Conservation (phyloP, 1,140 invertebrate species). For the Euura lappo region DNA sequence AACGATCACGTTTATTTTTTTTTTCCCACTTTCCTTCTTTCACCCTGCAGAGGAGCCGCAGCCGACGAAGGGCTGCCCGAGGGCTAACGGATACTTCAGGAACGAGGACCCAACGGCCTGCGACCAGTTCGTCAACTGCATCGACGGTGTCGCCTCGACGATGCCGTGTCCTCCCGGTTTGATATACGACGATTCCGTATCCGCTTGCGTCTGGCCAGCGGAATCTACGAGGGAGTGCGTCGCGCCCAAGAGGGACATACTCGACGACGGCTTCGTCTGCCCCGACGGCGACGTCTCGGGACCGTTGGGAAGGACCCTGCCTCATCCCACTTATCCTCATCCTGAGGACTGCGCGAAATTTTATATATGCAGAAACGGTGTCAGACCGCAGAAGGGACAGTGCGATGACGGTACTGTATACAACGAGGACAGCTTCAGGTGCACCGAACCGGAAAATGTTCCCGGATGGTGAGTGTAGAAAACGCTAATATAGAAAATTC, state of each 20-base stretch:
- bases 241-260: slow-evolving; percentile 69
- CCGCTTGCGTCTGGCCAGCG: slow-evolving; percentile 77
- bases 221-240: slow-evolving; percentile 69
- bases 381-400: slow-evolving; percentile 76
- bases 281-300: slow-evolving; percentile 74
- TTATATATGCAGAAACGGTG: slow-evolving; percentile 83
- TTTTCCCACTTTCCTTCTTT: no score
- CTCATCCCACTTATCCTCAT: slow-evolving; percentile 82
- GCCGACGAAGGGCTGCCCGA: slow-evolving; percentile 73
- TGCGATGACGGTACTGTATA: slow-evolving; percentile 80
- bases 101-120: slow-evolving; percentile 80
- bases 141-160: slow-evolving; percentile 74
- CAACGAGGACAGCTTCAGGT: slow-evolving; percentile 81
- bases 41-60: slow-evolving; percentile 72
- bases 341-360: slow-evolving; percentile 85
- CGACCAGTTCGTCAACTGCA: slow-evolving; percentile 84
- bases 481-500: background rate
- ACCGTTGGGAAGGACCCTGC: slow-evolving; percentile 72
- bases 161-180: slow-evolving; percentile 81
- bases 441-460: slow-evolving; percentile 81
- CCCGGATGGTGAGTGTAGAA: slow-evolving; percentile 75
- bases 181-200: slow-evolving; percentile 77
- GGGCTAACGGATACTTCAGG: slow-evolving; percentile 81
- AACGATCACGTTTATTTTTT: no score
- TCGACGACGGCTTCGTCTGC: slow-evolving; percentile 80